Evolutionary conservation across 2,113 vertebrate genomes (phyloP).

Genomic region (Gymnarchus niloticus): DNA sequence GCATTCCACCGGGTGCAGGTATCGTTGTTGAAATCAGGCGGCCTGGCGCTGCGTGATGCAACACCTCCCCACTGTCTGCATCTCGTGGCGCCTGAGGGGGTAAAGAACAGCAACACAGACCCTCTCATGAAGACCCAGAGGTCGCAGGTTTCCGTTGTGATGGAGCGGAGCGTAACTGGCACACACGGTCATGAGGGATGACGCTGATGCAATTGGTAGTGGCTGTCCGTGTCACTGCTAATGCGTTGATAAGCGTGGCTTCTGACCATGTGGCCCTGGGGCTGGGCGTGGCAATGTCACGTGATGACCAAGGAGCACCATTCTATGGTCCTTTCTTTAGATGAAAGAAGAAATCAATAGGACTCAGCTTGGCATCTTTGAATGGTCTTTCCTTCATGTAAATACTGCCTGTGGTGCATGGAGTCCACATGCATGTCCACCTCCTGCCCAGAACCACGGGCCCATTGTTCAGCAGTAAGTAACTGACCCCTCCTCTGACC

Average conservation of each 20-base stretch:
- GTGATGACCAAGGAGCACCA: background rate
- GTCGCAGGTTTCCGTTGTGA: background rate
- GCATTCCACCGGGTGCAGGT: background rate
- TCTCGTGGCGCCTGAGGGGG: constrained; percentile 17
- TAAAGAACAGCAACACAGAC: background rate
- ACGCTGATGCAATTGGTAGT: constrained; percentile 41
- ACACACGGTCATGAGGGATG: constrained; percentile 41
- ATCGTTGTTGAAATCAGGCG: background rate
- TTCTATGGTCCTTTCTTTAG: background rate
- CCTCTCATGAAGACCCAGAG: background rate
- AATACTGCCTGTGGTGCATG: background rate
- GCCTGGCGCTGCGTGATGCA: constrained; percentile 47
- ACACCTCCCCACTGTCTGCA: constrained; percentile 23
- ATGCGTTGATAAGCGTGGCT: constrained; percentile 48
- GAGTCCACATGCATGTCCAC: background rate
- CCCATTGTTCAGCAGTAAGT: background rate
- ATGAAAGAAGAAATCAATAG: background rate
- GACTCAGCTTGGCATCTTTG: background rate
- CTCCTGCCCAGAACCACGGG: background rate
- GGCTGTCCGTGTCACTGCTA: constrained; percentile 43
- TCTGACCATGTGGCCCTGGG: background rate
- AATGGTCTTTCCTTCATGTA: background rate
- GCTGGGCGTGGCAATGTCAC: background rate
- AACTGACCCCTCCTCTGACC: background rate
- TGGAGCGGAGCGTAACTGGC: background rate